These are phyloP conservation scores for Brotula barbata DNA, from an alignment of 2,797 vertebrate genomes.

Conservation along the genomic window DNA sequence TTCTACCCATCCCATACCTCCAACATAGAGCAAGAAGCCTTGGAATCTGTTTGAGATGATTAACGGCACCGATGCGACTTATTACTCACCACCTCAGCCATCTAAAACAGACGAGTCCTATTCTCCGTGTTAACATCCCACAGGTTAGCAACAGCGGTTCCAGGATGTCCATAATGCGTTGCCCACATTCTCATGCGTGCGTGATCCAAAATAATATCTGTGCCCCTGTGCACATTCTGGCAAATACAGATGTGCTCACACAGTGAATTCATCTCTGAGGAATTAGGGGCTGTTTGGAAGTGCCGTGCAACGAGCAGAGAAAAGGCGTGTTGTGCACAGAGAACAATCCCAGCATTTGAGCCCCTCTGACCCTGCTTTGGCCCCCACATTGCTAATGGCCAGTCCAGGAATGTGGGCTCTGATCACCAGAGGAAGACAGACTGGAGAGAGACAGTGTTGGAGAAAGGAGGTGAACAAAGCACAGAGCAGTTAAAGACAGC, in stretches of 20 bases:
- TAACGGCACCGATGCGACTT: background rate
- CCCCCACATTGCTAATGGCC: slow-evolving; percentile 90
- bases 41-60: background rate
- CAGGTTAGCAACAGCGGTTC: slow-evolving; percentile 3
- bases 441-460: slow-evolving; percentile 42
- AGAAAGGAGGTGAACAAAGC: slow-evolving; percentile 48
- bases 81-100: slow-evolving; percentile 84
- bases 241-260: slow-evolving; percentile 24
- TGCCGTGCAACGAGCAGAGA: slow-evolving; percentile 81
- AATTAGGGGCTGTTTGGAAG: slow-evolving; percentile 67
- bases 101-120: slow-evolving; percentile 57
- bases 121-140: slow-evolving; percentile 18
- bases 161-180: slow-evolving; percentile 3
- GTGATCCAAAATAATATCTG: slow-evolving; percentile 38
- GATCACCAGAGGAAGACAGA: slow-evolving; percentile 63
- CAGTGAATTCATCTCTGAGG: slow-evolving; percentile 51
- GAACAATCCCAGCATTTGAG: slow-evolving; percentile 93
- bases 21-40: slow-evolving; percentile 9
- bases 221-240: slow-evolving; percentile 30
- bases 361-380: slow-evolving; percentile 89
- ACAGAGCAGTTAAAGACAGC: slow-evolving; percentile 41
- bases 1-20: background rate
- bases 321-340: slow-evolving; percentile 88
- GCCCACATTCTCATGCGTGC: slow-evolving; percentile 17
- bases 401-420: slow-evolving; percentile 89